Base-by-base conservation (phyloP, 2,113 vertebrate genomes). In the Polyodon spathula region DNA sequence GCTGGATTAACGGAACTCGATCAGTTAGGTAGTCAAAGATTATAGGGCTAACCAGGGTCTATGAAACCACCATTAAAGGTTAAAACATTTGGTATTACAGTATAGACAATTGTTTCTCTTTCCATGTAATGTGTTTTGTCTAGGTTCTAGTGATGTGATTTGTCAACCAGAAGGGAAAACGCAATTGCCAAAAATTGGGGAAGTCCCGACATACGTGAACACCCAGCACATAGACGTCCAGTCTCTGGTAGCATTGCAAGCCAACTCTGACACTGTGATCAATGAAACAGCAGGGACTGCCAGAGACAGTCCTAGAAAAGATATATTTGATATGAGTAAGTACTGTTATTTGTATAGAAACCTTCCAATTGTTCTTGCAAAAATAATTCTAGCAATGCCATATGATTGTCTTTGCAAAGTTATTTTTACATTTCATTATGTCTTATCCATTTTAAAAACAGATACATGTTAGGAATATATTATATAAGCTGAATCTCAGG, bases 251-350 rank as follows among this genome's bases (percentile, higher is more conserved):
- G 78, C 78, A 1, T 84, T 92, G 60, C 89, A 89, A 61, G 79
- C 80, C 4, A 84, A 90, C 59, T 66, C 76, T 10, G 88, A 88
- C 67, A 72, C 60, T 55, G 53, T 75, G 40, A 73, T 81, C 6
- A 81, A 78, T 60, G 77, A 78, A 64, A 63, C 68, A 12, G 11
- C 61, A 2, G 77, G 75, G 41, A 78, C 76, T 69, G 83, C 80
- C 65, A 81, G 83, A 61, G 90, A 90, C 37, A 93, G 88, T 71
- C 88, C 90, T 4, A 81, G 76, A 77, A 97, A 89, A 75, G 96
- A 98, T 80, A 81, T 97, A 60, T 98, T 98, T 66, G 96, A 98
- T 74, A 98, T 98, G 96, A 98, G 96, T 98, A 81, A 85, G 94
- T 85, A 70, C 38, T 58, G 17, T 57, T 43, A 44, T 62, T 17